These are phyloP conservation scores for Scotopteryx bipunctaria DNA, from an alignment of 2,888 invertebrate species.

Conservation along the genomic window DNA sequence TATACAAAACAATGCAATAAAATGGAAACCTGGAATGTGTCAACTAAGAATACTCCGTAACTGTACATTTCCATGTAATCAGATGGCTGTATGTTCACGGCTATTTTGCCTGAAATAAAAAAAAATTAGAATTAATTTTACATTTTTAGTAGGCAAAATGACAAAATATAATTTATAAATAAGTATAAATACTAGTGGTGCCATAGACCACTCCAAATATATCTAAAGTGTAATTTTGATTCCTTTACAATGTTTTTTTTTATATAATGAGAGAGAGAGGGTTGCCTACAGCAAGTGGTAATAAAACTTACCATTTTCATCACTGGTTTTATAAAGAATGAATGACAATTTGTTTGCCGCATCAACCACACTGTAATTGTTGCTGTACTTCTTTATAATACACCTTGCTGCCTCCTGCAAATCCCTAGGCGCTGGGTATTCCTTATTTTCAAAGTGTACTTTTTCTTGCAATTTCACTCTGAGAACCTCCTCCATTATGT, in stretches of 20 bases:
- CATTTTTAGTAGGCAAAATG: too few species aligned
- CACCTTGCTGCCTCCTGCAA: constrained; percentile 64
- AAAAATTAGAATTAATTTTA: too few species aligned
- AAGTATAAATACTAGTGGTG: too few species aligned
- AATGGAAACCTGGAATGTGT: constrained; percentile 63
- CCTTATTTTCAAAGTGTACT: constrained; percentile 39
- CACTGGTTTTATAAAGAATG: constrained; percentile 52
- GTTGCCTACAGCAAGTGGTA: not conserved
- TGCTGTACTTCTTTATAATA: constrained; percentile 53
- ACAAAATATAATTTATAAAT: too few species aligned
- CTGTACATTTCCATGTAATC: constrained; percentile 81
- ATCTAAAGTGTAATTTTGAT: too few species aligned
- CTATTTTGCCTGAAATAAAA: constrained; percentile 72
- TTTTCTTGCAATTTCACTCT: constrained; percentile 57
- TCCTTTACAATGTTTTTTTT: too few species aligned
- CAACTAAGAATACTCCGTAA: constrained; percentile 75
- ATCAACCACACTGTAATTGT: constrained; percentile 45
- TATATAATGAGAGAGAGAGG: too few species aligned
- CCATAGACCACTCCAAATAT: too few species aligned
- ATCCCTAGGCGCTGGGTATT: constrained; percentile 62
- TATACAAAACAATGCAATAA: too few species aligned
- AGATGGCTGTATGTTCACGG: constrained; percentile 68
- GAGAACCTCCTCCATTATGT: constrained; percentile 73
- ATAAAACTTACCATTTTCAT: constrained; percentile 50
- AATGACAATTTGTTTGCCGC: constrained; percentile 56